Evolutionary conservation across 1,140 invertebrate genomes (phyloP).

Genomic region (Daktulosphaira vitifoliae): DNA sequence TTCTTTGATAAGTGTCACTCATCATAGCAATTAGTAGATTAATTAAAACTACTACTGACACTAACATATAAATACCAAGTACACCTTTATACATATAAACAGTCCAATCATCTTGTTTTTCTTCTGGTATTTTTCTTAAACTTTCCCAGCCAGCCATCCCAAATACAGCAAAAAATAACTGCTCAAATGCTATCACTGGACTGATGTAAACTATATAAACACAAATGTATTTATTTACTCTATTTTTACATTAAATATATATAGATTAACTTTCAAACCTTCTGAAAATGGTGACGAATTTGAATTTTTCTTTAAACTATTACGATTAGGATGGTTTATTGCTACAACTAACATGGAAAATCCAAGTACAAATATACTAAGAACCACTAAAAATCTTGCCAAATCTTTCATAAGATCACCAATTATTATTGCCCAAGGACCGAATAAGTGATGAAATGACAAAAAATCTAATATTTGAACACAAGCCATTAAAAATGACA

Average conservation of each 20-base stretch:
- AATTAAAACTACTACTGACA: slow-evolving; percentile 95
- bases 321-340: slow-evolving; percentile 83
- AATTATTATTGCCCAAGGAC: slow-evolving; percentile 93
- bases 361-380: slow-evolving; percentile 95
- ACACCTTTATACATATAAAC: slow-evolving; percentile 70
- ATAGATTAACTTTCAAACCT: slow-evolving; percentile 39
- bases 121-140: slow-evolving; percentile 50
- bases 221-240: too few relatives aligned
- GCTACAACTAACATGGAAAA: slow-evolving; percentile 97
- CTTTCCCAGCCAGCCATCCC: slow-evolving; percentile 85
- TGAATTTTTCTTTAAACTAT: slow-evolving; percentile 41
- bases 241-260: not conserved
- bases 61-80: slow-evolving; percentile 92
- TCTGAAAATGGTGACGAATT: slow-evolving; percentile 38
- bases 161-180: slow-evolving; percentile 98
- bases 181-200: slow-evolving; percentile 85
- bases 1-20: slow-evolving; percentile 99
- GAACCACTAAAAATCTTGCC: slow-evolving; percentile 88
- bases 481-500: slow-evolving; percentile 88
- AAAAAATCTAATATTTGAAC: slow-evolving; percentile 94
- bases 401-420: slow-evolving; percentile 85
- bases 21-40: slow-evolving; percentile 99
- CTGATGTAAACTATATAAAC: slow-evolving; percentile 76
- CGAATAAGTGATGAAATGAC: slow-evolving; percentile 97
- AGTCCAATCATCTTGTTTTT: slow-evolving; percentile 61